These are phyloP conservation scores for Takifugu bimaculatus DNA, from an alignment of 2,113 vertebrate genomes.

Conservation along the genomic window DNA sequence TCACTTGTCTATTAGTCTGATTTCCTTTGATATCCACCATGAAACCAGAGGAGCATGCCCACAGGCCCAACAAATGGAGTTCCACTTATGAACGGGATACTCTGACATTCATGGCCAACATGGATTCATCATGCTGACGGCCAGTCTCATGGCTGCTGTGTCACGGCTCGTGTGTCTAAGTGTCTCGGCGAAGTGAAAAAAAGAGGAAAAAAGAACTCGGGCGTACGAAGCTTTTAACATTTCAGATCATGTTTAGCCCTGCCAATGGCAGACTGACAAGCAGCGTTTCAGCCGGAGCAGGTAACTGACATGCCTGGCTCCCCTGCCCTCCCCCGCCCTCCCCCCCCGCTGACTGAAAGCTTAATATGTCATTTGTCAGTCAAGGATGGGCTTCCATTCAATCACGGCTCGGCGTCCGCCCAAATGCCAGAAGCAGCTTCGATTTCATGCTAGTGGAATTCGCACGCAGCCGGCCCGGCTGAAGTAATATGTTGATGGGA, in stretches of 20 bases:
- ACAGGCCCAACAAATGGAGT: conserved; percentile 66
- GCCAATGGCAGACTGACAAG: conserved; percentile 75
- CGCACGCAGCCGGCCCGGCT: conserved; percentile 36
- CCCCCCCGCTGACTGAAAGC: conserved; percentile 72
- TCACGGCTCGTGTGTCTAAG: conserved; percentile 69
- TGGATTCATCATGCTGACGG: conserved; percentile 61
- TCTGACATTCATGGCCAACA: conserved; percentile 70
- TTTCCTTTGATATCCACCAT: conserved; percentile 51
- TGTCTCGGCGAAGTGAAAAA: conserved; percentile 62
- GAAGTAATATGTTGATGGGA: conserved; percentile 26
- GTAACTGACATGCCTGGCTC: conserved; percentile 76
- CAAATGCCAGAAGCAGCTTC: conserved; percentile 61
- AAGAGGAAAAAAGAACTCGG: conserved; percentile 60
- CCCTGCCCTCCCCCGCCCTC: conserved; percentile 29
- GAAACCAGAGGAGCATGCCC: conserved; percentile 52
- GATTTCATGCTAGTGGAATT: conserved; percentile 62
- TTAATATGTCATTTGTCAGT: conserved; percentile 82
- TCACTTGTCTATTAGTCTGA: conserved; percentile 56
- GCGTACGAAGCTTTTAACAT: conserved; percentile 72
- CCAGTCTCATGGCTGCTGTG: conserved; percentile 22
- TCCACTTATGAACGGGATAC: conserved; percentile 66
- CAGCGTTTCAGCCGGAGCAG: conserved; percentile 71
- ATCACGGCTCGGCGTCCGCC: conserved; percentile 67
- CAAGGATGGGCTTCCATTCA: conserved; percentile 77
- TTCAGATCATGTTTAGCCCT: conserved; percentile 78